Percentiles rank a stretch among this genome's conserved stretches.
These are phyloP conservation scores for Dolichotis patagonum DNA, from an alignment of 2,113 vertebrate genomes.

Conservation along the genomic window DNA sequence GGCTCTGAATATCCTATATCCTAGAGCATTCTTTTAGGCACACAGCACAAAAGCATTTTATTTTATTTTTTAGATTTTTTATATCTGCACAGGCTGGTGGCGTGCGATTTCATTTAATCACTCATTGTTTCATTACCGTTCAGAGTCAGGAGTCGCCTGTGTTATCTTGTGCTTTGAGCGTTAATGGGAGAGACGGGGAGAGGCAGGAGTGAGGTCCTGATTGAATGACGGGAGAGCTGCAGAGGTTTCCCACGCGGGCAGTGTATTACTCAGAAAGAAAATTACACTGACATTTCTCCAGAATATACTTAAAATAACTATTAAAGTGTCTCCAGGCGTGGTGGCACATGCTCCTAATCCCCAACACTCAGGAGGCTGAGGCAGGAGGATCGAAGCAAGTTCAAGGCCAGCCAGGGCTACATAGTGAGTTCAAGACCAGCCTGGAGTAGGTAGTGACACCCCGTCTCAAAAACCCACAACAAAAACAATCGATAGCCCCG, in stretches of 20 bases:
- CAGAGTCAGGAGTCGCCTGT: background rate
- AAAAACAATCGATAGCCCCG: background rate
- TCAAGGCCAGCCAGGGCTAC: background rate
- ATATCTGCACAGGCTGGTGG: background rate
- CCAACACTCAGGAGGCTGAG: background rate
- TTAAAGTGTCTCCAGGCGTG: background rate
- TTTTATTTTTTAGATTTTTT: background rate
- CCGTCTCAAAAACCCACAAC: background rate
- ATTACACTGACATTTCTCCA: slow-evolving; percentile 37
- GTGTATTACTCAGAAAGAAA: slow-evolving; percentile 30
- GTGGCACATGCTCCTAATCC: too few relatives aligned
- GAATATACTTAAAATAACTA: slow-evolving; percentile 20
- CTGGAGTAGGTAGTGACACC: background rate
- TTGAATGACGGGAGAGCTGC: background rate
- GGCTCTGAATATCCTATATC: slow-evolving; percentile 18
- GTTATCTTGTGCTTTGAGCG: background rate
- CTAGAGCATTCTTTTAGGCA: slow-evolving; percentile 42
- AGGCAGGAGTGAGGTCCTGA: background rate
- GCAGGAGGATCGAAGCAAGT: background rate
- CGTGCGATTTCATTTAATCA: background rate
- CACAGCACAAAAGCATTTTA: slow-evolving; percentile 41
- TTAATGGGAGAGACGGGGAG: background rate
- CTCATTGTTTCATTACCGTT: background rate
- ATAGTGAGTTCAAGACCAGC: background rate
- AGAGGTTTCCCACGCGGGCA: background rate